Evolutionary conservation across 2,888 invertebrate genomes (phyloP).

Genomic region (Dendrolimus pini): DNA sequence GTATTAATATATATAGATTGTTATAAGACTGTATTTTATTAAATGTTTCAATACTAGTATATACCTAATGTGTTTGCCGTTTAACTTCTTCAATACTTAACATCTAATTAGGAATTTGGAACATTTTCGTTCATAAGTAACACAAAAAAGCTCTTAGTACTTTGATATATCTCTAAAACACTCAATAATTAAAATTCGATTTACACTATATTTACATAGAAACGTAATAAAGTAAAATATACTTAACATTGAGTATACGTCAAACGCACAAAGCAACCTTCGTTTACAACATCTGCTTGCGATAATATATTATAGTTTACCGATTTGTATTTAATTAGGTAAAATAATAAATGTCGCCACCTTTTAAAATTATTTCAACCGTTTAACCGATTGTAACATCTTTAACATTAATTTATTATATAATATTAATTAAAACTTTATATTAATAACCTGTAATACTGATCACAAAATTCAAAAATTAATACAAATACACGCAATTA

Average conservation of each 20-base stretch:
- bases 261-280: background rate
- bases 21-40: too few species aligned
- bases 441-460: conserved; percentile 43
- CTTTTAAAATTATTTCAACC: conserved; percentile 27
- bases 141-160: too few species aligned
- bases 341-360: conserved; percentile 33
- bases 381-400: conserved; percentile 31
- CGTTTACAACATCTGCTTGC: conserved; percentile 4
- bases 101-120: too few species aligned
- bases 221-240: conserved; percentile 2
- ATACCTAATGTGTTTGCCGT: too few species aligned
- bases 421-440: conserved; percentile 15
- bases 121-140: too few species aligned
- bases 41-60: too few species aligned
- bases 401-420: conserved; percentile 15
- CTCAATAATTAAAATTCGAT: background rate
- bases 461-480: conserved; percentile 40
- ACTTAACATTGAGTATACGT: background rate
- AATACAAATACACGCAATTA: conserved; percentile 7
- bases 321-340: conserved; percentile 5
- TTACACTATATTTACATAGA: background rate
- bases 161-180: too few species aligned
- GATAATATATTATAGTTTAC: conserved; percentile 4
- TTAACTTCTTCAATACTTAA: too few species aligned
- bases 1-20: too few species aligned